phyloP scores from a whole-genome alignment of 2,797 vertebrate species.

The Ctenosaura bakeri region DNA sequence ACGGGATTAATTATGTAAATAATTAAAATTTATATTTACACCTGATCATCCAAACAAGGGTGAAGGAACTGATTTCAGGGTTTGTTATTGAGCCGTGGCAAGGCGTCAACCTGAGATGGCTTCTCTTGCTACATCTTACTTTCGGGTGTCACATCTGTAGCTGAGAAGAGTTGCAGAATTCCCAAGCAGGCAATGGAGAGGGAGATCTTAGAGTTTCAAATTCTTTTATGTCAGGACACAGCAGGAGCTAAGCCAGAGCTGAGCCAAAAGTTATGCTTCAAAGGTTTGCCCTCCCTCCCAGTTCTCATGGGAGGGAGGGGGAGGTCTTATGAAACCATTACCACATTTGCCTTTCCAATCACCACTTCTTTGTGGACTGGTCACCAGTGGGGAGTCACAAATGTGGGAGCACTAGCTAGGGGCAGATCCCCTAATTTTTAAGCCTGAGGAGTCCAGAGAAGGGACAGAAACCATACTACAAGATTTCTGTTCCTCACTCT shows the following conservation, averaged over 20 bases:
- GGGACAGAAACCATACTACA: no score
- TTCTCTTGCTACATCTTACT: constrained; percentile 10
- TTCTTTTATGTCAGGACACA: neutral
- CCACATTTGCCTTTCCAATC: neutral
- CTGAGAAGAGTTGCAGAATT: neutral
- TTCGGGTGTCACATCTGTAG: constrained; percentile 51
- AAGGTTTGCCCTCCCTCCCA: neutral
- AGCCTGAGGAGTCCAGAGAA: no score
- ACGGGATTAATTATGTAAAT: constrained; percentile 82
- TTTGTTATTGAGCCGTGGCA: constrained; percentile 67
- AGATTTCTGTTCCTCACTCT: no score
- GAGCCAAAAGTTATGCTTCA: neutral
- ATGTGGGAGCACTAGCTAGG: no score
- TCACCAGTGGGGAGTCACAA: neutral
- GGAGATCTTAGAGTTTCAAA: neutral
- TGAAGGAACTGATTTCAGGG: constrained; percentile 78
- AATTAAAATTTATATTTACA: constrained; percentile 85
- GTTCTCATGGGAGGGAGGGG: neutral
- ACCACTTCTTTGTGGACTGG: neutral
- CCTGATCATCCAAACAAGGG: constrained; percentile 80
- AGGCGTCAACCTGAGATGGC: constrained; percentile 58
- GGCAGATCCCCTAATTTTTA: no score
- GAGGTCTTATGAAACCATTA: neutral
- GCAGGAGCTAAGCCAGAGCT: neutral
- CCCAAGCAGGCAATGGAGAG: neutral